Evolutionary conservation across 2,888 invertebrate species (phyloP), one percentile per base, ranked within the genome.

Genomic region (Tetragnatha montana): DNA sequence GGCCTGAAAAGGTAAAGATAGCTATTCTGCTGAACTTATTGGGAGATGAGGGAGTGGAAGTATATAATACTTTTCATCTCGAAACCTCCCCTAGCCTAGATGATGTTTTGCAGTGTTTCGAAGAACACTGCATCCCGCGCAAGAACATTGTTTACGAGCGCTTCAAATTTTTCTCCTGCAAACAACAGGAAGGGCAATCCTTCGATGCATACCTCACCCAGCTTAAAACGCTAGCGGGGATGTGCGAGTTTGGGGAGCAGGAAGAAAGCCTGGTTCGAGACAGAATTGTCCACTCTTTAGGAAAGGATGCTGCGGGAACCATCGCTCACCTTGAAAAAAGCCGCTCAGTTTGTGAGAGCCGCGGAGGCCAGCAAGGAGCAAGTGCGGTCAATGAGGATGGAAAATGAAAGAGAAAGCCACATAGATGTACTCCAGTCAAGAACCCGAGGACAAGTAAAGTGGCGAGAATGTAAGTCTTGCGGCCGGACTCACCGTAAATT

Each of bases 241-340:
- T 35, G 8, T 68, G 85, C 47, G 78, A 85, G 17, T 85, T 85
- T 69, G 71, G 10, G 2, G 75, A 69, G 2, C 78, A 85, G 69
- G 68, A 85, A 49, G 22, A 68, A n/a, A 60, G 78, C n/a, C 49
- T 76, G 22, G 78, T 85, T 70, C 70, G 76, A 1, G 69, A 76
- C 70, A 17, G 78, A 7, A 85, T 85, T 12, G 85, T 85, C 22
- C 17, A 8, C 14, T 6, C 21, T 87, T 7, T 69, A 80, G 51
- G 87, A 87, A 80, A 14, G 87, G 6, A 22, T 87, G 14, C 35
- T 73, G 8, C n/a, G 60, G 0, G 87, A 87, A 47, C 19, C 73
- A n/a, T 12, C 8, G 0, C 68, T 81, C 14, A 1, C n/a, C 1
- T 3, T 79, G 1, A 14, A 49, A 10, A 86, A 86, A 22, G 79